These are phyloP conservation scores for Abscondita cerata DNA, from an alignment of 2,888 invertebrate genomes.

Conservation along the genomic window DNA sequence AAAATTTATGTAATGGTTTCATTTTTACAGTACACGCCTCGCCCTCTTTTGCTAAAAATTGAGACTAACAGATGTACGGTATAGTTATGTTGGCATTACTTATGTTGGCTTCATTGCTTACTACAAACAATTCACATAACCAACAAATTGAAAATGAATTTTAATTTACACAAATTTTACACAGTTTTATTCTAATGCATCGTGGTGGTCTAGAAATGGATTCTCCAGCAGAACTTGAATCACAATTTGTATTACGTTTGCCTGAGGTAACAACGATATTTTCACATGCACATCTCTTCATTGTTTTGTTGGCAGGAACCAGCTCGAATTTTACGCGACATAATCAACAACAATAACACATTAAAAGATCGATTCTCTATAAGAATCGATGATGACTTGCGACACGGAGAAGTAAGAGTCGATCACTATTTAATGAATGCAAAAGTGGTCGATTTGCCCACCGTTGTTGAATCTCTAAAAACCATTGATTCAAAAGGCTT, in stretches of 20 bases:
- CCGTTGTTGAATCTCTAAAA: conserved; percentile 91
- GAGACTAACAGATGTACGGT: too few relatives aligned
- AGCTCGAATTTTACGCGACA: conserved; percentile 74
- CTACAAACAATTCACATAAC: too few relatives aligned
- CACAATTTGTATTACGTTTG: conserved; percentile 52
- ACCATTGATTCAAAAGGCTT: conserved; percentile 96
- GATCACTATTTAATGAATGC: conserved; percentile 88
- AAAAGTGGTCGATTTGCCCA: conserved; percentile 91
- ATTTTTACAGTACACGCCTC: too few relatives aligned
- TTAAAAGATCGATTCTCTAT: conserved; percentile 86
- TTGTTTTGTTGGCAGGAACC: conserved; percentile 64
- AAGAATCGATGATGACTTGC: conserved; percentile 85
- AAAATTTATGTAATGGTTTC: too few relatives aligned
- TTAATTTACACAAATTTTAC: too few relatives aligned
- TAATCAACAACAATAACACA: conserved; percentile 76
- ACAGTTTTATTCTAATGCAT: conserved; percentile 40
- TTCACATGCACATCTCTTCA: conserved; percentile 12
- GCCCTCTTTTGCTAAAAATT: too few relatives aligned
- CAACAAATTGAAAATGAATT: too few relatives aligned
- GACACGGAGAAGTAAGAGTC: conserved; percentile 87
- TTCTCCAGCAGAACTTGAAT: conserved; percentile 52
- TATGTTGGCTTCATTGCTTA: too few relatives aligned
- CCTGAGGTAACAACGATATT: conserved; percentile 47
- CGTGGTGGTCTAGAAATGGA: conserved; percentile 38
- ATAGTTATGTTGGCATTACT: too few relatives aligned